Percentiles rank a stretch among this genome's conserved stretches.
phyloP scores from a whole-genome alignment of 2,888 invertebrate species.

The Brenthis ino region DNA sequence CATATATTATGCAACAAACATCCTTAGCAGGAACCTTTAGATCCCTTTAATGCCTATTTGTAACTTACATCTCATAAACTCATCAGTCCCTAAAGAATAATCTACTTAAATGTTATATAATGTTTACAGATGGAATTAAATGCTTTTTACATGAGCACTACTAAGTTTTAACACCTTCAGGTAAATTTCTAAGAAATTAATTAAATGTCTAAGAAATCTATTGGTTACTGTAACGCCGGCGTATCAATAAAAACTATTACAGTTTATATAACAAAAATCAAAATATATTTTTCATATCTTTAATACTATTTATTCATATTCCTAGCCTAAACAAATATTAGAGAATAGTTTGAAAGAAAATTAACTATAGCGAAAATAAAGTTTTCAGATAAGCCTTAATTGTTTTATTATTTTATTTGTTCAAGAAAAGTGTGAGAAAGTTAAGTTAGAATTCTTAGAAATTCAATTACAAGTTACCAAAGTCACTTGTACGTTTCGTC shows the following conservation, averaged over 20 bases:
- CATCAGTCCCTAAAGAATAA: conserved; percentile 15
- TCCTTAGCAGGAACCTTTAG: not conserved
- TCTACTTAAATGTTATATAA: conserved; percentile 2
- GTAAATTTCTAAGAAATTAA: no score
- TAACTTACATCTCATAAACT: conserved; percentile 1
- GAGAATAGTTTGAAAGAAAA: no score
- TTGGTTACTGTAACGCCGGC: no score
- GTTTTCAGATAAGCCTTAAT: not conserved
- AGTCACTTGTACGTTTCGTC: conserved; percentile 19
- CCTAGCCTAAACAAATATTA: no score
- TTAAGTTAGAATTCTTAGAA: conserved; percentile 24
- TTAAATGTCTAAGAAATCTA: no score
- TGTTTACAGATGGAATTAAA: not conserved
- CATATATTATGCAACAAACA: not conserved
- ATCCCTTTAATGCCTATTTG: conserved; percentile 11
- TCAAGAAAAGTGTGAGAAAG: conserved; percentile 7
- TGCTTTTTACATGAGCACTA: no score
- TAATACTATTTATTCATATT: no score
- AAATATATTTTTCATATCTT: no score
- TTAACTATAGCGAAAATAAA: no score
- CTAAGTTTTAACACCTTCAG: no score
- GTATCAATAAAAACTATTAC: no score
- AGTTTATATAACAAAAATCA: not conserved
- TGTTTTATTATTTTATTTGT: conserved; percentile 13
- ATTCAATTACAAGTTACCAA: conserved; percentile 28